These are phyloP conservation scores for Gymnarchus niloticus DNA, from an alignment of 2,113 vertebrate species.

Conservation along the genomic window DNA sequence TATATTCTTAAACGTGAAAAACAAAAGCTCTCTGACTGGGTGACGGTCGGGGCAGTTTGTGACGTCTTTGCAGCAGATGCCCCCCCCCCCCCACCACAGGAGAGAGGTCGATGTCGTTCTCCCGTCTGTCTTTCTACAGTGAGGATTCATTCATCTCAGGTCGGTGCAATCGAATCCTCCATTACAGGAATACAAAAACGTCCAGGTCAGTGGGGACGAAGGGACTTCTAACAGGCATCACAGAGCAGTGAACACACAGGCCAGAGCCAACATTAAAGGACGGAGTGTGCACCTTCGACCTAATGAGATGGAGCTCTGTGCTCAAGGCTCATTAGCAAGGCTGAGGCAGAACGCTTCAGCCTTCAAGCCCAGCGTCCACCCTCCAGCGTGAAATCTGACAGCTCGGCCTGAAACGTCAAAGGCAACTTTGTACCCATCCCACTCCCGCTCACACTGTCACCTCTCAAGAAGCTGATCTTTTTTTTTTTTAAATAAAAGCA, in stretches of 20 bases:
- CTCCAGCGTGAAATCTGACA: slow-evolving; percentile 13
- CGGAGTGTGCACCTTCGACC: neutral
- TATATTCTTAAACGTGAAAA: neutral
- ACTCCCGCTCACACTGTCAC: neutral
- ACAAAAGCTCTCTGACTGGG: too few relatives aligned
- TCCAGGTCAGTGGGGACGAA: neutral
- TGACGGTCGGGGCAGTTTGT: neutral
- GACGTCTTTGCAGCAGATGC: neutral
- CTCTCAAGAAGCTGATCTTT: neutral
- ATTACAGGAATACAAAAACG: neutral
- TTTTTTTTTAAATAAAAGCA: too few relatives aligned
- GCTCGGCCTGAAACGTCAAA: neutral
- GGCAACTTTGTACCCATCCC: neutral
- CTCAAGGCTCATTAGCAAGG: slow-evolving; percentile 20
- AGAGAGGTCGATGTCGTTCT: neutral
- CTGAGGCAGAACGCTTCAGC: neutral
- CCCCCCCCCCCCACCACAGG: neutral
- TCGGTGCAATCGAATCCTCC: neutral
- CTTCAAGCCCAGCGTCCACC: neutral
- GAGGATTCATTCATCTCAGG: neutral
- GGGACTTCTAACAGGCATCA: neutral
- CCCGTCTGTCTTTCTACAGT: neutral
- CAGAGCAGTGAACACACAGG: neutral
- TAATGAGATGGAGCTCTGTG: neutral
- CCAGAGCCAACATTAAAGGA: neutral